Evolutionary conservation across 1,140 invertebrate genomes (phyloP), one percentile per base, ranked within the genome.

Genomic region (Parasteatoda tepidariorum): DNA sequence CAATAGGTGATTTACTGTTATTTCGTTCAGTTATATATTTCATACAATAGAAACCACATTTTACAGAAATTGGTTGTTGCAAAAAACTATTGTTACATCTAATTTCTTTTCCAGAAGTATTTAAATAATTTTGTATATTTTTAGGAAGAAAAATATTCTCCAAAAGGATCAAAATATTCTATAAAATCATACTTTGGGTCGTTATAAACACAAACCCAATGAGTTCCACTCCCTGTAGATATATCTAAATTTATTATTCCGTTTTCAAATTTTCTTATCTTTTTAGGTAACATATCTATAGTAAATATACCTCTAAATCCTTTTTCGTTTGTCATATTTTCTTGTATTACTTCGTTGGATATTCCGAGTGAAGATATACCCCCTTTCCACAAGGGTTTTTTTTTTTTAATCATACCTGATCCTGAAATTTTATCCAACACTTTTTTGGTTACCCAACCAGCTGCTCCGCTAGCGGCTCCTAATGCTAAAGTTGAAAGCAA

Each of bases 131-230:
- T 26, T 26, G 24, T 24, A 71, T 71, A 28, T 71, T 55, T 34
- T 62, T 75, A 38, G 31, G 24, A 34, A 67, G 18, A 34, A 33
- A 4, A 71, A 41, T 81, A 81, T 59, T 81, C 64, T 26, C 41
- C 30, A 61, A 59, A 81, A 22, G 54, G 33, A 55, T 68, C 66
- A 61, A 81, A 68, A 38, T 59, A 81, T 61, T 81, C 64, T 7
- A 81, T 24, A 61, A 70, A 81, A 22, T 55, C 13, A 70, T 70
- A 61, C 41, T 41, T 57, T 24, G 62, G 33, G 59, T 81, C 76
- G 26, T 81, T 81, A 48, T 70, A 81, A 81, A 59, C 68, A 34
- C 76, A 81, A 38, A 81, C 31, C 55, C 62, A 81, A 59, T 81
- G 54, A 6, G 48, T 59, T 18, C 66, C 76, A 26, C n/a, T 3